These are phyloP conservation scores for Muraenolepis orangiensis DNA, from an alignment of 2,797 vertebrate species.

Conservation along the genomic window DNA sequence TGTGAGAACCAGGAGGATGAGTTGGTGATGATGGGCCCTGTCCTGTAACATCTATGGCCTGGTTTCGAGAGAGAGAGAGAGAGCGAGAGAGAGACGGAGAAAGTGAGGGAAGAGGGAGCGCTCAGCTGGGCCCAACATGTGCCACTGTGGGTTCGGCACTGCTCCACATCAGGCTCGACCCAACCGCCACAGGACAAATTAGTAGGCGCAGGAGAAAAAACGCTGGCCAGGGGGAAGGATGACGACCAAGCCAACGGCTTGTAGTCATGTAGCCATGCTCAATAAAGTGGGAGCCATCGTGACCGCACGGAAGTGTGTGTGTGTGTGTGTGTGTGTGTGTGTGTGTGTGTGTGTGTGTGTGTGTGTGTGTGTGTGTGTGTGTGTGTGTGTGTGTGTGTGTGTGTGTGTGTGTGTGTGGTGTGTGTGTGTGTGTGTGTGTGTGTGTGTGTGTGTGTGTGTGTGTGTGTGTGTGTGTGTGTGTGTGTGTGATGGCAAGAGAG, in stretches of 20 bases:
- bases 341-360: constrained; percentile 9
- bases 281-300: constrained; percentile 37
- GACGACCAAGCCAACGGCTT: constrained; percentile 20
- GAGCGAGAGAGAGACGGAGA: not conserved
- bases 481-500: not conserved
- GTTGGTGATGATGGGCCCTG: constrained; percentile 50
- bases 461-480: not conserved
- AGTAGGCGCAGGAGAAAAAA: constrained; percentile 59
- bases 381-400: constrained; percentile 14
- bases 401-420: constrained; percentile 7
- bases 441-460: constrained; percentile 8
- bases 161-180: constrained; percentile 44
- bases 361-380: constrained; percentile 11
- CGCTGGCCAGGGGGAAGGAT: constrained; percentile 30
- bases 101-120: not conserved
- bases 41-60: constrained; percentile 21
- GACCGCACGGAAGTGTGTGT: constrained; percentile 33
- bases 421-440: not conserved
- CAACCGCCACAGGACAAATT: constrained; percentile 53
- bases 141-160: constrained; percentile 41
- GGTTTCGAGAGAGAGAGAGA: constrained; percentile 38
- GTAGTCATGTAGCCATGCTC: not conserved
- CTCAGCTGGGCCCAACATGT: constrained; percentile 43
- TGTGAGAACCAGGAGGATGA: constrained; percentile 44
- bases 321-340: constrained; percentile 9